Percentiles rank a stretch among this genome's conserved stretches.
phyloP scores from a whole-genome alignment of 2,888 invertebrate genomes.

The Tanaodytes sp. region DNA sequence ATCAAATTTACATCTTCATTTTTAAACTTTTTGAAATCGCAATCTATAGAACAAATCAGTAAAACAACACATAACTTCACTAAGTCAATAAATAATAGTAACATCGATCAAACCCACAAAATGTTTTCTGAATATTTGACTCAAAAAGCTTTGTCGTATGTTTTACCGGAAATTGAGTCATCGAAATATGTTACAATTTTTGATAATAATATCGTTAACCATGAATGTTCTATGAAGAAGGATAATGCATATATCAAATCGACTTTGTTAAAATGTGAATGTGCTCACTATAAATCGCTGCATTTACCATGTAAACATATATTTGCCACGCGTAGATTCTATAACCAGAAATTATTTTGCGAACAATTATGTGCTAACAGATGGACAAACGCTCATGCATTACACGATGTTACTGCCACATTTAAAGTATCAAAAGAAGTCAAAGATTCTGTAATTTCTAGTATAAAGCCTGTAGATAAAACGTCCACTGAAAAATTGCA shows the following conservation, averaged over 20 bases:
- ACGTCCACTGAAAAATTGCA: no score
- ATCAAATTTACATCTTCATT: neutral
- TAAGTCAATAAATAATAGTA: neutral
- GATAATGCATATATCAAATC: constrained; percentile 1
- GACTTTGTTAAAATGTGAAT: constrained; percentile 27
- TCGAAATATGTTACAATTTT: constrained; percentile 3
- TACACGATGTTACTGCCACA: no score
- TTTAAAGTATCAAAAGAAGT: no score
- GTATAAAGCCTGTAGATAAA: no score
- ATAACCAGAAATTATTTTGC: constrained; percentile 10
- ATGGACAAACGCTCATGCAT: constrained; percentile 18
- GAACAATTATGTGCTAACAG: constrained; percentile 10
- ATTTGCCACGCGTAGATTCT: constrained; percentile 13
- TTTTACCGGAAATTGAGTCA: constrained; percentile 1
- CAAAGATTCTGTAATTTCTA: no score
- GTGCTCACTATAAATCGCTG: constrained; percentile 8
- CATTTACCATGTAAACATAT: constrained; percentile 19
- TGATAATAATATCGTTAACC: neutral
- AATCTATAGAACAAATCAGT: neutral
- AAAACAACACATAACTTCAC: neutral
- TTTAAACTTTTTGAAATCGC: constrained; percentile 7
- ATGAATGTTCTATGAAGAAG: constrained; percentile 2
- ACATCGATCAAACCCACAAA: neutral
- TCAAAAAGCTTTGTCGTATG: constrained; percentile 3
- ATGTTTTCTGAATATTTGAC: neutral